Conservation (phyloP, 2,888 invertebrate species). For the Xanthia icteritia region DNA sequence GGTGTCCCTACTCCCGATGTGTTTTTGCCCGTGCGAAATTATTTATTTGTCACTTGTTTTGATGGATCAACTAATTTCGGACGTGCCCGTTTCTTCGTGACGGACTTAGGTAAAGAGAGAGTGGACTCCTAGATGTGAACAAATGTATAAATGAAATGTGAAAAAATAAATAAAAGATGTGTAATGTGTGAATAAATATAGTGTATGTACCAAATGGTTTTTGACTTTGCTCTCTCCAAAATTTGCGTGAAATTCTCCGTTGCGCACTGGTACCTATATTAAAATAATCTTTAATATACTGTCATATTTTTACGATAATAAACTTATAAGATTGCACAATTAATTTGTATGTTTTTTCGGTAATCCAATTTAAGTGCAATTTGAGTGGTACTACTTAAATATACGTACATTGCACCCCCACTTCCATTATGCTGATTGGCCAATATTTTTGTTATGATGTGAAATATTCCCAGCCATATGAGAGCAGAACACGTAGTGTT, state of each 20-base stretch:
- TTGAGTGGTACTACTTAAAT: too few relatives aligned
- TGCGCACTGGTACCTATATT: neutral
- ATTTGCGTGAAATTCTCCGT: neutral
- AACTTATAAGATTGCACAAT: neutral
- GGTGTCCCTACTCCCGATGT: too few relatives aligned
- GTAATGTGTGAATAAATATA: too few relatives aligned
- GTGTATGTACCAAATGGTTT: neutral
- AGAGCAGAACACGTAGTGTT: neutral
- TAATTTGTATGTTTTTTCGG: neutral
- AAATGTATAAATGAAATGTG: too few relatives aligned
- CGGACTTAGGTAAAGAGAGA: too few relatives aligned
- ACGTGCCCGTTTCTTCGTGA: too few relatives aligned
- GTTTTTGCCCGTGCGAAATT: too few relatives aligned
- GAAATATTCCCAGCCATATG: neutral
- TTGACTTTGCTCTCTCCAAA: neutral
- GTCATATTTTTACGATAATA: neutral
- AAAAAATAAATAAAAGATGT: too few relatives aligned
- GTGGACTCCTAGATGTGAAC: neutral
- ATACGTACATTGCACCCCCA: too few relatives aligned
- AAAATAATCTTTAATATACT: neutral
- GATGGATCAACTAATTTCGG: too few relatives aligned
- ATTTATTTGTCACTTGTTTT: too few relatives aligned
- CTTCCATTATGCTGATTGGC: neutral
- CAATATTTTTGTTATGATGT: neutral
- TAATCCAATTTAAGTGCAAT: neutral